Base-by-base conservation (phyloP, 1,140 invertebrate species). In the Zaprionus davidi region DNA sequence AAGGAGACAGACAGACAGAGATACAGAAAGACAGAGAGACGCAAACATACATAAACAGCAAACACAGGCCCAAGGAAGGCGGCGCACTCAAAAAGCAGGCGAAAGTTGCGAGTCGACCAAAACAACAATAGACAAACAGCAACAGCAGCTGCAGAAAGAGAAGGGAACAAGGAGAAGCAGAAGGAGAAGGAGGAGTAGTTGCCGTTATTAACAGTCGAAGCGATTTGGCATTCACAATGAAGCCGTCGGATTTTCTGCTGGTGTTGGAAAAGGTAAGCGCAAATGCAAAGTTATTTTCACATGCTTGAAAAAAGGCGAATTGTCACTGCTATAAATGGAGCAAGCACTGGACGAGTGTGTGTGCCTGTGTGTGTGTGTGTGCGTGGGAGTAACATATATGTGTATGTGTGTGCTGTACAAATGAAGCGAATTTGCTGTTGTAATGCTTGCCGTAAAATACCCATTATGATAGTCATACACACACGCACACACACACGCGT, bases 191-290 rank as follows among this genome's bases (percentile, higher is more conserved):
- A 55, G 12, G 6, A 53, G 22, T 31, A 64, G 26, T 36, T 58
- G 70, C 51, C 41, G 60, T 70, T 62, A 49, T 46, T 46, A 64
- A 75, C 53, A 64, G 34, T 51, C 17, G 41, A 49, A 28, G 31
- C 26, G 44, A 51, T 51, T 51, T 51, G 62, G 36, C 36, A 66
- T 66, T 66, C 64, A 73, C 38, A 73, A 91, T 92, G 91, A 92
- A 92, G 78, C 91, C 91, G 69, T 92, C 91, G 73, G 91, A 92
- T 84, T 78, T 92, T 72, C 73, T 92, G 78, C 68, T 87, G 70
- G 81, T 92, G 76, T 76, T 91, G 79, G 91, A 92, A 81, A 92
- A 90, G 91, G 91, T 92, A 81, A 92, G 63, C 51, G 71, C 41
- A n/a, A 72, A 55, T 62, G 26, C 55, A 63, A 26, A 36, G 31